Evolutionary conservation across 2,888 invertebrate genomes (phyloP).

Genomic region (Argyra leucocephala): DNA sequence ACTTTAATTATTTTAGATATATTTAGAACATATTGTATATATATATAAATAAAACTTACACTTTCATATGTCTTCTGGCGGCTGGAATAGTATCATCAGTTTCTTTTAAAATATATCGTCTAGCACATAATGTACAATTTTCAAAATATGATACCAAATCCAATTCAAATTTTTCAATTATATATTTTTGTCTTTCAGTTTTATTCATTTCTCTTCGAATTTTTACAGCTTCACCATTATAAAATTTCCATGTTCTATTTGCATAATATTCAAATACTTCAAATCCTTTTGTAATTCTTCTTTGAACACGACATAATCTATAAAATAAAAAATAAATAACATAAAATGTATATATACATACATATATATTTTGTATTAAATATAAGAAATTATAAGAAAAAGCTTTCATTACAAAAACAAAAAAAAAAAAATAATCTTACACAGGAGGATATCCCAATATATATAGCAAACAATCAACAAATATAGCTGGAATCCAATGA

Average conservation of each 20-base stretch:
- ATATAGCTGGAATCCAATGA: conserved; percentile 82
- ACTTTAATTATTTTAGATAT: too few species aligned
- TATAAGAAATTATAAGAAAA: too few species aligned
- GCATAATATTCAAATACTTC: conserved; percentile 88
- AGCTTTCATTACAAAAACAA: too few species aligned
- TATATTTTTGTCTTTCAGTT: conserved; percentile 55
- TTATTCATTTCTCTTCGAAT: conserved; percentile 54
- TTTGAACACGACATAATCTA: conserved; percentile 73
- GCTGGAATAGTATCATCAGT: conserved; percentile 68
- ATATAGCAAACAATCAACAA: conserved; percentile 68
- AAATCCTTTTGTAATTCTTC: conserved; percentile 74
- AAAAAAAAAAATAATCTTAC: conserved; percentile 48
- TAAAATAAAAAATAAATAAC: conserved; percentile 24
- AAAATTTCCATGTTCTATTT: conserved; percentile 84
- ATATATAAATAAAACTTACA: conserved; percentile 49
- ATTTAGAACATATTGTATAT: not conserved
- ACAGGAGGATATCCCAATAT: conserved; percentile 79
- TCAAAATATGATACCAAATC: conserved; percentile 74
- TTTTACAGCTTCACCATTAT: conserved; percentile 55
- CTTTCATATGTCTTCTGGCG: conserved; percentile 66
- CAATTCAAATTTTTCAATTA: conserved; percentile 56
- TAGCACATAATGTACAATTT: conserved; percentile 68
- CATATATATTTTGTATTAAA: not conserved
- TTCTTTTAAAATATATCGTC: conserved; percentile 74
- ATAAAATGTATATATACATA: not conserved